Evolutionary conservation across 2,113 vertebrate genomes (phyloP), one percentile per base, ranked within the genome.

Genomic region (Equus quagga): DNA sequence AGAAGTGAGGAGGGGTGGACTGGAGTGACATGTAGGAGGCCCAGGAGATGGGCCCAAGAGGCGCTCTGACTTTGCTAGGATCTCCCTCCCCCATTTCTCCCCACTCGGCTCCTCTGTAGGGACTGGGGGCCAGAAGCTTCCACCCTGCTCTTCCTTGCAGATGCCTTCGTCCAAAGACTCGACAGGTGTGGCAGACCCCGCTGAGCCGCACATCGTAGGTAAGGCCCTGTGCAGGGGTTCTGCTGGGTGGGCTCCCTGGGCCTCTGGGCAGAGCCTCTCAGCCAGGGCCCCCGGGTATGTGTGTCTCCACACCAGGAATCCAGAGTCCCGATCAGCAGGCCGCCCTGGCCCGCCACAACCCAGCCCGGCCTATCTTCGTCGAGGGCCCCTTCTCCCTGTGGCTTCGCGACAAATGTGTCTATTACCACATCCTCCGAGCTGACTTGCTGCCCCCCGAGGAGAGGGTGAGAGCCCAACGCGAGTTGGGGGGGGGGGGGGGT

Each of bases 311-410:
- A 31, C 2, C 96, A 99, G 99, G 99, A 8, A 99, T 99, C 94
- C 99, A 99, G 98, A 99, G 99, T 82, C 99, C 99, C 0, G 98
- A 98, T 2, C 99, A 99, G 98, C 98, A 98, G 94, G 98, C 97
- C 8, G 98, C 99, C 10, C 98, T 99, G 58, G 98, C 99, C 67
- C 94, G 87, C 31, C 99, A 99, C 9, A 97, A 99, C 95, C 98
- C 98, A 0, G 95, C 76, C 54, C 98, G 93, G 72, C 99, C 99
- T 0, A 94, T 99, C 92, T 99, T 99, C 11, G 99, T 99, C 1
- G 99, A 99, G 97, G 99, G 99, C 0, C 99, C 99, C 0, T 99
- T 99, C 94, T 99, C 99, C 1, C 98, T 99, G 91, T 99, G 99
- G 99, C 99, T 99, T 21, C 99, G 98, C 31, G 97, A 98, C 73